A percentile compares a stretch with the other conserved stretches of the same genome.
Conservation (phyloP, 1,140 invertebrate genomes). For the Colletes latitarsis region DNA sequence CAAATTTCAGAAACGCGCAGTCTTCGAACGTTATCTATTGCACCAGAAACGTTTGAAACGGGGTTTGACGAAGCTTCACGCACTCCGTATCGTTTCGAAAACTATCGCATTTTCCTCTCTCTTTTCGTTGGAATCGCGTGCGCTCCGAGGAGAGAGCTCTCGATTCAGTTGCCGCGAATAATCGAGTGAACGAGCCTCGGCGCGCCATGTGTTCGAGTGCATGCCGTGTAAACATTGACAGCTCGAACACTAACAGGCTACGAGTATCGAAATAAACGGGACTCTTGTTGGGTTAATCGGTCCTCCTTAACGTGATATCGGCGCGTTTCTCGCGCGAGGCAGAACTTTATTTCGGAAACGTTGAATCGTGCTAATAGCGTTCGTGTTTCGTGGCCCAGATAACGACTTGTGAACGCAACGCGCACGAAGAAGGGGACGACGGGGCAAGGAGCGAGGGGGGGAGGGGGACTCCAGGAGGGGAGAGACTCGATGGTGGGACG, state of each 20-base stretch:
- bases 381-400: constrained; percentile 68
- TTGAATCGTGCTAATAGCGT: constrained; percentile 63
- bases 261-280: neutral
- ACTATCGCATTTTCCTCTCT: too few species aligned
- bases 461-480: neutral
- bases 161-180: neutral
- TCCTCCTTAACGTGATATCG: too few species aligned
- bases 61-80: too few species aligned
- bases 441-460: constrained; percentile 7
- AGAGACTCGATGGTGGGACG: constrained; percentile 4
- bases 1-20: neutral
- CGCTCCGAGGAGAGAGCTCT: neutral
- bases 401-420: constrained; percentile 52
- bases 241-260: neutral
- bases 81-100: too few species aligned
- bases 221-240: neutral
- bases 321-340: constrained; percentile 57
- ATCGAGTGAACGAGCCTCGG: neutral
- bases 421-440: constrained; percentile 17
- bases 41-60: too few species aligned
- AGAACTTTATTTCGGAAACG: constrained; percentile 63
- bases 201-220: neutral
- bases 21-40: too few species aligned
- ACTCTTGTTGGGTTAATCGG: too few species aligned
- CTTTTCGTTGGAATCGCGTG: too few species aligned